Evolutionary conservation across 2,888 invertebrate species (phyloP).

Genomic region (Stictocephala bisonia): DNA sequence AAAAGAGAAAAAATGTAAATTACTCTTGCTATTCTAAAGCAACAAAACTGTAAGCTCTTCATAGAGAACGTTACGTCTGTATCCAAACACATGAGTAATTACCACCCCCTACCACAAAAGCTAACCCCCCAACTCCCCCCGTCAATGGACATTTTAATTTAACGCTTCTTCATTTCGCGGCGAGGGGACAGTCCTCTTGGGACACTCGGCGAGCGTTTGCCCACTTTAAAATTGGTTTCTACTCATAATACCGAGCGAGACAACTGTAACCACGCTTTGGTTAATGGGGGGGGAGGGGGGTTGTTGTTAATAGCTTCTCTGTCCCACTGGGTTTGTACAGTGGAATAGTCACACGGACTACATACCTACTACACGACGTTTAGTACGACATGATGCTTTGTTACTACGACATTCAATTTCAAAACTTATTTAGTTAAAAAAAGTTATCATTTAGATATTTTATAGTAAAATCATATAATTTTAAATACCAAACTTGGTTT

Average conservation of each 20-base stretch:
- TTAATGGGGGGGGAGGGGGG: neutral
- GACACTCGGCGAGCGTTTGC: conserved; percentile 2
- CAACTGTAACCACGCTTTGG: neutral
- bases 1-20: too few species aligned
- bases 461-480: too few species aligned
- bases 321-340: too few species aligned
- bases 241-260: conserved; percentile 8
- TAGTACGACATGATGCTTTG: too few species aligned
- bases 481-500: too few species aligned
- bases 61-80: neutral
- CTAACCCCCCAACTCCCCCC: neutral
- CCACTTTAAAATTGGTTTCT: conserved; percentile 29
- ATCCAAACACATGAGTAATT: conserved; percentile 18
- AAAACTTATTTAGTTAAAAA: too few species aligned
- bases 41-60: neutral
- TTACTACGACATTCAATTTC: too few species aligned
- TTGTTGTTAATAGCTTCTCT: neutral
- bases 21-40: too few species aligned
- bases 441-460: too few species aligned
- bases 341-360: too few species aligned
- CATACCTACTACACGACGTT: too few species aligned
- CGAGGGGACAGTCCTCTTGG: conserved; percentile 7
- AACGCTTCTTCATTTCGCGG: conserved; percentile 27
- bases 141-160: conserved; percentile 26
- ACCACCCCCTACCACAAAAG: too few species aligned